Base-by-base conservation (phyloP, 2,888 invertebrate species). In the Synanthedon myopaeformis region DNA sequence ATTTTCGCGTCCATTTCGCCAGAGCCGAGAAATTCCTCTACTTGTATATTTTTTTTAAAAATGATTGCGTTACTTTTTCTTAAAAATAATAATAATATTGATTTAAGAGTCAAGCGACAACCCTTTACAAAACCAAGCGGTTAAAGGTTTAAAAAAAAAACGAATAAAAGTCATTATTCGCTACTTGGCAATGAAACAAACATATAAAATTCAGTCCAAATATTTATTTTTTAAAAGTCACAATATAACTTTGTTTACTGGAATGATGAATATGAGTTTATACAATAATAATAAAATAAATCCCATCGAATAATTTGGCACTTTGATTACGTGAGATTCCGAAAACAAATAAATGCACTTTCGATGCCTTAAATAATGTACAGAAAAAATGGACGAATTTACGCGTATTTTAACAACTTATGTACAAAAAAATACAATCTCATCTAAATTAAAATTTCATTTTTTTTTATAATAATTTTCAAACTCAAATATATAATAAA, bases 371-470 rank as follows among this genome's bases (percentile, higher is more conserved):
- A 49, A n/a, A 23, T 14, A 52, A 63, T 75, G 81, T 81, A 83
- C 82, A 42, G 5, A 42, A 4, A 5, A 42, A 42, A 13, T 75
- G 82, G 81, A 83, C 82, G 78, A 81, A 75, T 75, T 63, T 70
- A 74, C 66, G 66, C 66, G 48, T 35, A 51, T 35, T n/a, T 67
- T 69, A 77, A 80, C 76, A 79, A 75, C 65, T 72, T 83, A 83
- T 82, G 76, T 84, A 83, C 82, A 84, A 79, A 82, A 23, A 81
- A 79, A 78, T 78, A 81, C 79, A 81, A 66, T 65, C 63, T 66
- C 64, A 63, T 65, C 61, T 67, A 68, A 55, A 67, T 63, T 66
- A 73, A 55, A 49, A 17, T 45, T 11, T 23, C 1, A 4, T 23
- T 11, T 45, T 45, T 3, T 45, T 13, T 13, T 45, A n/a, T n/a